These are phyloP conservation scores for Lophura swinhoii DNA, from an alignment of 2,797 vertebrate species.

Conservation along the genomic window DNA sequence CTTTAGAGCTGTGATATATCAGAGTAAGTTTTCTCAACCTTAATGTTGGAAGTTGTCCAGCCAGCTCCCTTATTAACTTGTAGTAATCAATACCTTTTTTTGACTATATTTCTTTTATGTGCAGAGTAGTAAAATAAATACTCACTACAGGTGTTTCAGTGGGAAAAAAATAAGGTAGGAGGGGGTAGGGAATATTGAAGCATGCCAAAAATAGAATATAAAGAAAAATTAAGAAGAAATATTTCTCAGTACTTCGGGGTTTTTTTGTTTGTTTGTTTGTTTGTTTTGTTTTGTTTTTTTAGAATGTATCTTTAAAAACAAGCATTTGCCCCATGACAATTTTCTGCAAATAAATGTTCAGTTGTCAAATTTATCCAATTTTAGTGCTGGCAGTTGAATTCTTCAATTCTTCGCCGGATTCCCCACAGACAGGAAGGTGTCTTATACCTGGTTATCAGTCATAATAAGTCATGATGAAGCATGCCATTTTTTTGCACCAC, in stretches of 20 bases:
- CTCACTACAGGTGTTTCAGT: background rate
- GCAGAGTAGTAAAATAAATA: background rate
- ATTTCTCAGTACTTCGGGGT: background rate
- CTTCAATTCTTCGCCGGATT: background rate
- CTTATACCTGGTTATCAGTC: background rate
- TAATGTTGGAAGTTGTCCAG: background rate
- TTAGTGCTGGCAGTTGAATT: no score
- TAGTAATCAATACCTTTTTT: background rate
- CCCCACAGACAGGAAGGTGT: background rate
- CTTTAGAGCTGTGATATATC: background rate
- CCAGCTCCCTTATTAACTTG: background rate
- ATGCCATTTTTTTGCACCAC: background rate
- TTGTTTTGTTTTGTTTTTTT: no score
- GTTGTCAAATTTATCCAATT: background rate
- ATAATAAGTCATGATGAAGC: background rate
- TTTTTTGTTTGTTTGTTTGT: background rate
- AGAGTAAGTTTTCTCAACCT: background rate
- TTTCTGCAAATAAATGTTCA: background rate
- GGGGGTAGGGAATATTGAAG: background rate
- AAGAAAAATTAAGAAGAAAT: background rate
- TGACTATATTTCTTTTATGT: background rate
- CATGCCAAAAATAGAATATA: background rate
- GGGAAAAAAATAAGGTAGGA: background rate
- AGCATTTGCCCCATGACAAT: background rate
- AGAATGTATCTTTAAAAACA: background rate